Evolutionary conservation across 1,140 invertebrate genomes (phyloP), one percentile per base, ranked within the genome.

Genomic region (Pantala flavescens): DNA sequence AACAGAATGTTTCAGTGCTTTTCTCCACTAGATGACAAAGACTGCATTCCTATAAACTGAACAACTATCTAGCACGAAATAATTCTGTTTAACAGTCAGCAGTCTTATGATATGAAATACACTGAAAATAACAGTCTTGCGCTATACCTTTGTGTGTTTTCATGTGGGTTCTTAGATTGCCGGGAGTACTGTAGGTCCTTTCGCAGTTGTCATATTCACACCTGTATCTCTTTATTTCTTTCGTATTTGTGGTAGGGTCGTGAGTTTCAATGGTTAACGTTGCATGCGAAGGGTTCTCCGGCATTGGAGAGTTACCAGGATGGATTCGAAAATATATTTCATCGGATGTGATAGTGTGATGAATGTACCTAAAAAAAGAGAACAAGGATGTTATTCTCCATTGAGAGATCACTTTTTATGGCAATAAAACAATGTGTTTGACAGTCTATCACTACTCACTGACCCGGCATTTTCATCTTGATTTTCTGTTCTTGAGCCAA

Each of bases 161-260:
- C 87, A 96, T 90, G 84, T 98, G 96, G 73, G 95, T 98, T 80
- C 94, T 89, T 73, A 98, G 85, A 84, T 98, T 98, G 73, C 96
- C 96, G 77, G 94, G 90, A 11, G 96, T 98, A 79, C 94, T 97
- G 81, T 98, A 98, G 24, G 92, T 95, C 78, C 95, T 86, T 76
- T 87, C 84, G 84, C 96, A 98, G 0, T 93, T 94, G 76, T 93
- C 90, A 84, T 92, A 97, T 83, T 96, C 91, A 84, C 96, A 98
- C 79, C 87, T 88, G 82, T 92, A 95, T 76, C 91, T 84, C 80
- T 87, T 89, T 19, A 89, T 86, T 81, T 88, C 86, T 77, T 85
- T 89, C 78, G 86, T 84, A 81, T 88, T 89, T 21, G 86, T 88
- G 70, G 87, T 83, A 24, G 88, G 85, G 82, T 91, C 85, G 21